Evolutionary conservation across 2,888 invertebrate genomes (phyloP).

Genomic region (Tipula confusa): DNA sequence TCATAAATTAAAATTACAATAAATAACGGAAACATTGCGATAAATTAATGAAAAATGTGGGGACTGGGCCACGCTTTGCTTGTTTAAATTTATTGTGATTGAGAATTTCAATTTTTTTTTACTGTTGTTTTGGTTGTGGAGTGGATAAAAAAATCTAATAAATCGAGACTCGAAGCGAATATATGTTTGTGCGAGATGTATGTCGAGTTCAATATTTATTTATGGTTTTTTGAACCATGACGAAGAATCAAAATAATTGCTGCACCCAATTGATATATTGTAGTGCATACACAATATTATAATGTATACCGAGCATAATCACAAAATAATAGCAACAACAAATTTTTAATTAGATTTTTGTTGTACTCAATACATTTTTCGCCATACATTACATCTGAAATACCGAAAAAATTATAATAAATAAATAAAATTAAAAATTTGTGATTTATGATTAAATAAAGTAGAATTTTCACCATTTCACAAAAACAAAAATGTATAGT

Average conservation of each 20-base stretch:
- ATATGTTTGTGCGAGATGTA: background rate
- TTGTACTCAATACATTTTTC: background rate
- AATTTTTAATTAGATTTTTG: background rate
- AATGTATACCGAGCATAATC: background rate
- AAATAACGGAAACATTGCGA: constrained; percentile 12
- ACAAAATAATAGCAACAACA: background rate
- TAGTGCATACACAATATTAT: background rate
- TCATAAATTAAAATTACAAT: background rate
- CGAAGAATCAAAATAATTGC: background rate
- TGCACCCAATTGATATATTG: background rate
- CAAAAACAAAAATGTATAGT: too few species aligned
- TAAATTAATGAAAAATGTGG: background rate
- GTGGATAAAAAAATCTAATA: background rate
- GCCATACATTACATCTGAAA: background rate
- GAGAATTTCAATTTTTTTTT: background rate
- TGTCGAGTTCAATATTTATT: background rate
- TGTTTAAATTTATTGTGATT: constrained; percentile 17
- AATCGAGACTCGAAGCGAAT: background rate
- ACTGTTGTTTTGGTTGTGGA: background rate
- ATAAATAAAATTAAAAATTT: background rate
- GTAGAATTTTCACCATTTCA: background rate
- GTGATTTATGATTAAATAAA: constrained; percentile 12
- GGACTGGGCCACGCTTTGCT: background rate
- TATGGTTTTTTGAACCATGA: background rate
- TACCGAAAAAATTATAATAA: constrained; percentile 13